Conservation (phyloP, 2,888 invertebrate species). For the Anorthoa munda region DNA sequence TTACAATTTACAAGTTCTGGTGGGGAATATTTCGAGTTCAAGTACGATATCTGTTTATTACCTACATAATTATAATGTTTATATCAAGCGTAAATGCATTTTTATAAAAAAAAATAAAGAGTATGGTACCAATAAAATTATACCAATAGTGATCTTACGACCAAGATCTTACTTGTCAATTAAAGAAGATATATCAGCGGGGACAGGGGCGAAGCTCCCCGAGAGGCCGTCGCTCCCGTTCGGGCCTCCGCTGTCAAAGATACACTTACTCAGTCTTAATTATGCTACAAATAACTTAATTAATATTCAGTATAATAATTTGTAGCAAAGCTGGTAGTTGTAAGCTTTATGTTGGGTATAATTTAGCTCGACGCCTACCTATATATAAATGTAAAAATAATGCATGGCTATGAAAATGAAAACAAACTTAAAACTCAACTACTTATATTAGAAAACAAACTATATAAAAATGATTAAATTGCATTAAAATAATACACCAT, state of each 20-base stretch:
- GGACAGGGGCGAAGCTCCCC: constrained; percentile 84
- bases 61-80: too few relatives aligned
- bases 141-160: neutral
- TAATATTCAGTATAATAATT: neutral
- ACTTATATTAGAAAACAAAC: neutral
- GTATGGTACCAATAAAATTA: neutral
- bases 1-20: neutral
- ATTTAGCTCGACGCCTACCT: constrained; percentile 15
- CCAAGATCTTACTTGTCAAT: constrained; percentile 85
- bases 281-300: neutral
- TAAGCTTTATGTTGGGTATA: constrained; percentile 55
- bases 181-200: constrained; percentile 89
- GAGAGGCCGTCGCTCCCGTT: constrained; percentile 86
- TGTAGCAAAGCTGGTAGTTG: constrained; percentile 53
- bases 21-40: neutral
- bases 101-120: neutral
- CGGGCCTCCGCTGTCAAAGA: constrained; percentile 81
- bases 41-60: too few relatives aligned
- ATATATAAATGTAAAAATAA: constrained; percentile 16
- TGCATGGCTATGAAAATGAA: constrained; percentile 36
- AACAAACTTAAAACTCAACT: neutral
- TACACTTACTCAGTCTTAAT: constrained; percentile 27
- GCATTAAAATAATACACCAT: neutral
- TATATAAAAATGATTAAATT: neutral
- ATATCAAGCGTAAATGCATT: too few relatives aligned